Conservation (phyloP, 1,140 invertebrate species). For the Globodera ellingtonae region DNA sequence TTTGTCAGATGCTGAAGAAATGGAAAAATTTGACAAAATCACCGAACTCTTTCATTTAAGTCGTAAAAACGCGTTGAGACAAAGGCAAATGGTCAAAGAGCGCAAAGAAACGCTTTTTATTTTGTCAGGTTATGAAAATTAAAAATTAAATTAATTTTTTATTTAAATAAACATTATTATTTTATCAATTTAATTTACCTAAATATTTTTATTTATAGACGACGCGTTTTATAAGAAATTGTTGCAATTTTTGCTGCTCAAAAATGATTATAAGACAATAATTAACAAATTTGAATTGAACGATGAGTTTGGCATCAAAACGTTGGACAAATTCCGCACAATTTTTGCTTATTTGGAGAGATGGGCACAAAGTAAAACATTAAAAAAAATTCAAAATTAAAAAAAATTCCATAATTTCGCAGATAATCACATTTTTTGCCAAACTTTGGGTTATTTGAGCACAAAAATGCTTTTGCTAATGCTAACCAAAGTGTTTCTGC, state of each 20-base stretch:
- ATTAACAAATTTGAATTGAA: background rate
- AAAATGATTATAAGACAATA: background rate
- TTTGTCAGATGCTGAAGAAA: background rate
- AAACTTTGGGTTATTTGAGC: conserved; percentile 1
- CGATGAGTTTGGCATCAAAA: background rate
- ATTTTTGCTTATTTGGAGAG: background rate
- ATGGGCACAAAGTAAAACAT: background rate
- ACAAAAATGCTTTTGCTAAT: background rate
- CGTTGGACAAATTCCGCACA: background rate
- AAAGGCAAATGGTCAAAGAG: background rate
- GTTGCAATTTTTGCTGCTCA: background rate
- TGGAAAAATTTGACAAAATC: background rate
- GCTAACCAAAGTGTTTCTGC: conserved; percentile 2
- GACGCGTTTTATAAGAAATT: background rate
- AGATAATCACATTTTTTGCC: conserved; percentile 14
- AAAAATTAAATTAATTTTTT: background rate
- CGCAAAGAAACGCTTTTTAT: background rate
- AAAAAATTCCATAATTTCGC: background rate
- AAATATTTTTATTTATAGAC: background rate
- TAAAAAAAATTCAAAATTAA: background rate
- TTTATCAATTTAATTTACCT: background rate
- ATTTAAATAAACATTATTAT: background rate
- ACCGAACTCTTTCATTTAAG: background rate
- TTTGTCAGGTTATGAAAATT: background rate
- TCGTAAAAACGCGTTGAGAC: background rate